Evolutionary conservation across 1,140 invertebrate genomes (phyloP).

Genomic region (Eufriesea mexicana): DNA sequence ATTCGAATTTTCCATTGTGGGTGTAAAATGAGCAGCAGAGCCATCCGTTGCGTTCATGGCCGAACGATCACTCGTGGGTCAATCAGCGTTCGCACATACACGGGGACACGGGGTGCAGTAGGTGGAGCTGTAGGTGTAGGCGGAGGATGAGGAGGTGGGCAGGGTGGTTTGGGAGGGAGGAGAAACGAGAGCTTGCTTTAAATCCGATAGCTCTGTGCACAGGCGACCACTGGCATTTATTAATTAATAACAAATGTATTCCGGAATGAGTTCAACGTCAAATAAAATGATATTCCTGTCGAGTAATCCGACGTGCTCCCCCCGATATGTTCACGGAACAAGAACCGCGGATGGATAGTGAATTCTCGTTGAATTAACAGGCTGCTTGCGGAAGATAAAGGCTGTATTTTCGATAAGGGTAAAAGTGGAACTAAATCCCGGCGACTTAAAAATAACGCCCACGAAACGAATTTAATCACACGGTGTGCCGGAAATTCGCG

Average conservation of each 20-base stretch:
- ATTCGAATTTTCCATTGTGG: conserved; percentile 60
- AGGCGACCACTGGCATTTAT: conserved; percentile 67
- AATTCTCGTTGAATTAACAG: conserved; percentile 35
- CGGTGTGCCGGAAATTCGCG: background rate
- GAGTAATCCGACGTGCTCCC: conserved; percentile 56
- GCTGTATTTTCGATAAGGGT: background rate
- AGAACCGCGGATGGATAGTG: conserved; percentile 15
- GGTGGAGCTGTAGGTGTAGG: background rate
- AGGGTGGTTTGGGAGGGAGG: background rate
- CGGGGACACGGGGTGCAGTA: conserved; percentile 7
- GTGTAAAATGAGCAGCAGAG: conserved; percentile 59
- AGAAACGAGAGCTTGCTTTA: conserved; percentile 65
- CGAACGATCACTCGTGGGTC: conserved; percentile 67
- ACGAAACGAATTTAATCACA: background rate
- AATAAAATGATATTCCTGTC: conserved; percentile 78
- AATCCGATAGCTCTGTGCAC: conserved; percentile 70
- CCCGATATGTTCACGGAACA: conserved; percentile 20
- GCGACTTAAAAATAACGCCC: background rate
- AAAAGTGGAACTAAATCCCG: background rate
- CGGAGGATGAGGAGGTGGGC: background rate
- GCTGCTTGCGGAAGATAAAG: background rate
- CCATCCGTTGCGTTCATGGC: conserved; percentile 56
- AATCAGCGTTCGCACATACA: conserved; percentile 64
- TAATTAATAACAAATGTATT: conserved; percentile 79
- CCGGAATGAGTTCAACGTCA: conserved; percentile 73